Percentiles rank a stretch among this genome's conserved stretches.
phyloP scores from a whole-genome alignment of 2,113 vertebrate species.

The Antechinus flavipes region DNA sequence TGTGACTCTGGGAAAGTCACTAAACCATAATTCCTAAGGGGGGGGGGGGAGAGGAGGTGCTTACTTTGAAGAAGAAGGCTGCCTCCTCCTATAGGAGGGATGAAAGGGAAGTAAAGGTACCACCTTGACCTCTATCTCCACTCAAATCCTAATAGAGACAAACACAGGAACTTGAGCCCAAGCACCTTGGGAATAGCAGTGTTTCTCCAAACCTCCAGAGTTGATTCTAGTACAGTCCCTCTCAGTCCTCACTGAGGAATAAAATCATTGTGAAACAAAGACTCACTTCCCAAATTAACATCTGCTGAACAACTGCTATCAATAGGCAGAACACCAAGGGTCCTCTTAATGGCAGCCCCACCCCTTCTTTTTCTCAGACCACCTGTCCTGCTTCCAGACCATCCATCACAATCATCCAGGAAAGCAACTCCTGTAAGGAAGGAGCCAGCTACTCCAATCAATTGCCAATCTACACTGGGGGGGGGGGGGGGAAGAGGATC shows the following conservation, averaged over 20 bases:
- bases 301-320: not conserved
- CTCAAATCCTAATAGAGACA: not conserved
- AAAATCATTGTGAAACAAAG: not conserved
- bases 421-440: not conserved
- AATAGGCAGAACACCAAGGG: not conserved
- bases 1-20: too few relatives aligned
- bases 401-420: not conserved
- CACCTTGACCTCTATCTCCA: not conserved
- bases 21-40: too few relatives aligned
- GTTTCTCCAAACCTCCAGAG: not conserved
- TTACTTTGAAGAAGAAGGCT: not conserved
- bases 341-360: not conserved
- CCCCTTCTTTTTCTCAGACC: not conserved
- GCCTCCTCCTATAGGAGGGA: not conserved
- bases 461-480: not conserved
- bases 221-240: not conserved
- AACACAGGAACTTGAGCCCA: not conserved
- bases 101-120: not conserved
- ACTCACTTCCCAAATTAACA: not conserved
- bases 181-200: not conserved
- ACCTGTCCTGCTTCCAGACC: not conserved
- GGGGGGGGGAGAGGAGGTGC: too few relatives aligned
- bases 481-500: not conserved
- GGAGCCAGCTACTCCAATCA: not conserved
- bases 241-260: not conserved